Evolutionary conservation across 2,888 invertebrate species (phyloP).

Genomic region (Coleophora deauratella): DNA sequence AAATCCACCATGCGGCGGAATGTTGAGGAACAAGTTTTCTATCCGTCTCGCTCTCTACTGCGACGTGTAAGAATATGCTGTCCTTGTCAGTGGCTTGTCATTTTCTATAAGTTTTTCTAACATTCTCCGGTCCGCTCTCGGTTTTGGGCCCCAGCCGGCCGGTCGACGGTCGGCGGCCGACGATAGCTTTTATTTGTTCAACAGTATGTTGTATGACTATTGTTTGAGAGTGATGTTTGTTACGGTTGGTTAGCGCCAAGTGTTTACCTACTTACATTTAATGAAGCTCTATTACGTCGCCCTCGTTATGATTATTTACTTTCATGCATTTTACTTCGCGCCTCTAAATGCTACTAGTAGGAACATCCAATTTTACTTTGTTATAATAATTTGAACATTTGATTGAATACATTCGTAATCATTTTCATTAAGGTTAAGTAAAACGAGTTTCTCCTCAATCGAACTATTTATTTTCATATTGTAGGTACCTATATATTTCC

Average conservation of each 20-base stretch:
- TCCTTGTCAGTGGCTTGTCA: conserved; percentile 68
- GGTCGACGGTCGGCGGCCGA: too few species aligned
- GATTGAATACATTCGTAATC: too few species aligned
- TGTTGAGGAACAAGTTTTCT: conserved; percentile 69
- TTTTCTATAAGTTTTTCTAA: conserved; percentile 75
- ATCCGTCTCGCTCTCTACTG: conserved; percentile 60
- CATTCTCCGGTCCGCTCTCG: conserved; percentile 45
- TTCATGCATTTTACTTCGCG: conserved; percentile 1
- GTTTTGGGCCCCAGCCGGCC: conserved; percentile 28
- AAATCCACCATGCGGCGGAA: conserved; percentile 72
- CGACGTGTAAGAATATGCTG: conserved; percentile 42
- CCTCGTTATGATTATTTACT: conserved; percentile 33
- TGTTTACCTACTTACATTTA: conserved; percentile 56
- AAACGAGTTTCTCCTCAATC: too few species aligned
- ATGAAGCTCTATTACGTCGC: conserved; percentile 53
- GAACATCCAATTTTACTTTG: too few species aligned
- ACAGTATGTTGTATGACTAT: conserved; percentile 48
- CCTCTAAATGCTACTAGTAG: neutral
- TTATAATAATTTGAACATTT: too few species aligned
- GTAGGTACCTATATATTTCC: too few species aligned
- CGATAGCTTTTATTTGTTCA: conserved; percentile 66
- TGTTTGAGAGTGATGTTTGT: conserved; percentile 65
- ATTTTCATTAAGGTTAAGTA: too few species aligned
- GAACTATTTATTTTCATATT: too few species aligned
- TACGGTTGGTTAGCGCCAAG: conserved; percentile 48